phyloP scores from a whole-genome alignment of 92 coral and sea anemone genomes.

The Phenganax marumi region DNA sequence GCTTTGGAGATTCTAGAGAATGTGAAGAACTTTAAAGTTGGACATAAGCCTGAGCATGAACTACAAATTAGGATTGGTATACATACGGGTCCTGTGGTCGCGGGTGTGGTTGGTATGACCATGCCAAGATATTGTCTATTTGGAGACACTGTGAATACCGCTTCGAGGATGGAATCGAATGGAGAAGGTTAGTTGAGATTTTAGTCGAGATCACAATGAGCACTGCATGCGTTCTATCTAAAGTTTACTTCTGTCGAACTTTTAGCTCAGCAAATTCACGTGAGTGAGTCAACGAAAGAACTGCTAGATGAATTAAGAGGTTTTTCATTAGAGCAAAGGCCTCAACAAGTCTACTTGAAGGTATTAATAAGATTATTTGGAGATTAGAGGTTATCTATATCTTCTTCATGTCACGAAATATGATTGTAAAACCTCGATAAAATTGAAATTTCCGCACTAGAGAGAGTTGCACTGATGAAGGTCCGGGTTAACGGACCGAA shows the following conservation, averaged over 20 bases:
- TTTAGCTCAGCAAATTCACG: conserved; percentile 75
- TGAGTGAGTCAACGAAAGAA: conserved; percentile 68
- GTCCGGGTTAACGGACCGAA: no score
- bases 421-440: no score
- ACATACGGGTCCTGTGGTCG: conserved; percentile 90
- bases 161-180: conserved; percentile 84
- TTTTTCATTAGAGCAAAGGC: conserved; percentile 61
- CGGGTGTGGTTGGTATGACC: conserved; percentile 91
- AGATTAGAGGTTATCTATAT: background rate
- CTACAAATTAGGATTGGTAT: conserved; percentile 84
- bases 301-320: conserved; percentile 67
- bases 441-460: no score
- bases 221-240: background rate
- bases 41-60: conserved; percentile 72
- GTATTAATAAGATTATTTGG: conserved; percentile 37
- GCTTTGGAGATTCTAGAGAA: conserved; percentile 70
- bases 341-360: conserved; percentile 66
- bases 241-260: background rate
- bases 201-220: background rate
- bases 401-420: no score
- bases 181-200: conserved; percentile 70
- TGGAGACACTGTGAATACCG: conserved; percentile 95
- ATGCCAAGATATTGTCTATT: conserved; percentile 97
- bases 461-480: no score
- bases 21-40: conserved; percentile 61